Percentiles rank a stretch among this genome's conserved stretches.
These are phyloP conservation scores for Nephila pilipes DNA, from an alignment of 1,140 invertebrate species.

Conservation along the genomic window DNA sequence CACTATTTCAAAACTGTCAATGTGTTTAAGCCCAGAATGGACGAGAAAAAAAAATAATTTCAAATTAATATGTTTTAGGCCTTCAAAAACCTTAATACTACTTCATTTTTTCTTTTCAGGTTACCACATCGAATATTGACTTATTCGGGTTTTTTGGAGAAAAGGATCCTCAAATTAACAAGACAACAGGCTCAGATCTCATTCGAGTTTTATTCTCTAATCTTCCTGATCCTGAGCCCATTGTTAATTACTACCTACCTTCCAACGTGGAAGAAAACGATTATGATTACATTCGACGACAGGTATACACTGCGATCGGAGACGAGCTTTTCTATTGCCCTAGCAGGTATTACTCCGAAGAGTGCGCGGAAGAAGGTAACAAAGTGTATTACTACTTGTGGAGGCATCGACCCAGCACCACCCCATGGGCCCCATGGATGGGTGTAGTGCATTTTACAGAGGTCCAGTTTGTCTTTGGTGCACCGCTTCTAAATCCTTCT, in stretches of 20 bases:
- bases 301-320: not conserved
- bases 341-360: not conserved
- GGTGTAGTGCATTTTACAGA: slow-evolving; percentile 76
- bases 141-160: slow-evolving; percentile 5
- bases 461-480: slow-evolving; percentile 77
- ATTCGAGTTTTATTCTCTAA: not conserved
- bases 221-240: not conserved
- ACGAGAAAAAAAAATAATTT: too few species aligned
- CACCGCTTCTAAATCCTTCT: slow-evolving; percentile 59
- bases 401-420: slow-evolving; percentile 68
- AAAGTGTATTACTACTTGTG: slow-evolving; percentile 77
- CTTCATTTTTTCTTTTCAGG: not conserved
- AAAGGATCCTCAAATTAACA: not conserved
- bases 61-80: too few species aligned
- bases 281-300: not conserved
- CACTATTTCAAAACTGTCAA: too few species aligned
- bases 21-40: too few species aligned
- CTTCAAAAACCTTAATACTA: too few species aligned
- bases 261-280: not conserved
- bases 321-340: not conserved
- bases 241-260: not conserved
- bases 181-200: not conserved
- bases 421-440: slow-evolving; percentile 59
- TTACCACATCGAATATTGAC: not conserved
- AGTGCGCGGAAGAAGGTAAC: not conserved